Evolutionary conservation across 1,140 invertebrate species (phyloP).

Genomic region (Zophobas atratus): DNA sequence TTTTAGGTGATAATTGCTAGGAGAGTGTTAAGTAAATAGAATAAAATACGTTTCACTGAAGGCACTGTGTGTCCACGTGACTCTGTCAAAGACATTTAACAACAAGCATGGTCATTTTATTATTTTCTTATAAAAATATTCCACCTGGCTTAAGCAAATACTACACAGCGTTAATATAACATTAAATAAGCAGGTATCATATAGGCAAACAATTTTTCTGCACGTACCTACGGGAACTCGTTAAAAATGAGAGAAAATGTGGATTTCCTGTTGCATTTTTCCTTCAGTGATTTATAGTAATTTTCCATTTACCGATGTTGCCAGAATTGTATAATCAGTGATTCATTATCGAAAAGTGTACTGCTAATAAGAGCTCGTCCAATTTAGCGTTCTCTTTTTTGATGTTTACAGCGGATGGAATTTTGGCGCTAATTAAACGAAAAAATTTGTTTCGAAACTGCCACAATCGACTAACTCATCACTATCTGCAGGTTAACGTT

Average conservation of each 20-base stretch:
- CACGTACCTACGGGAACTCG: not conserved
- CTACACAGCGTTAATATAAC: not conserved
- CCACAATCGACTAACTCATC: no score
- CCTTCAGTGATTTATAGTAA: not conserved
- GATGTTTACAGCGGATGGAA: no score
- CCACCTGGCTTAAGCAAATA: not conserved
- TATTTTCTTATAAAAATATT: not conserved
- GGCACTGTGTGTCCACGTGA: not conserved
- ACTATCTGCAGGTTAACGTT: no score
- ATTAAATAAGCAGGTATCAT: not conserved
- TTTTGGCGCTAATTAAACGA: not conserved
- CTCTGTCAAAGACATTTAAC: not conserved
- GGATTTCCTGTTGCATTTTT: not conserved
- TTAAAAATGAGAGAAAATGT: conserved; percentile 1
- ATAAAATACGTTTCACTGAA: not conserved
- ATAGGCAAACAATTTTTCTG: not conserved
- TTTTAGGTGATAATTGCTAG: conserved; percentile 3
- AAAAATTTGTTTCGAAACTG: not conserved
- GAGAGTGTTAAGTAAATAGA: not conserved
- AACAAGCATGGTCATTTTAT: not conserved
- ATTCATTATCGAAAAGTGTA: not conserved
- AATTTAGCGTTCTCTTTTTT: not conserved
- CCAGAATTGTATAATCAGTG: conserved; percentile 1
- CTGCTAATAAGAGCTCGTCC: not conserved
- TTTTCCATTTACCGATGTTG: conserved; percentile 5